phyloP scores from a whole-genome alignment of 2,797 vertebrate genomes.

The Eremophila alpestris region DNA sequence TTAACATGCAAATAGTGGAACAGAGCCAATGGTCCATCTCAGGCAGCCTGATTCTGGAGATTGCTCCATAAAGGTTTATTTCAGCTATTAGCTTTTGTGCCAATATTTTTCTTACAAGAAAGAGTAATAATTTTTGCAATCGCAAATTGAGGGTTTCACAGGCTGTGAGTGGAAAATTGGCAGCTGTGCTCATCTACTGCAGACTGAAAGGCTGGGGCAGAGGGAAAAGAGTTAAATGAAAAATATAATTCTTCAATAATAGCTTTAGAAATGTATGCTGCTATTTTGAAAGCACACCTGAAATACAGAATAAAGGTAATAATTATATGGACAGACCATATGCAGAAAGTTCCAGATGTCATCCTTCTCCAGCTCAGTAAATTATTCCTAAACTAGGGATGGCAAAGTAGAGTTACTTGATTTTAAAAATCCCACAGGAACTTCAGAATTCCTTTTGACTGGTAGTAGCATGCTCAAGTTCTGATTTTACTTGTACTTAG shows the following conservation, averaged over 20 bases:
- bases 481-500: background rate
- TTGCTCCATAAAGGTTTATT: slow-evolving; percentile 33
- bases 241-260: background rate
- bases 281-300: background rate
- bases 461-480: background rate
- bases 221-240: background rate
- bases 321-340: background rate
- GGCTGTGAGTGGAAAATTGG: slow-evolving; percentile 22
- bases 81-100: background rate
- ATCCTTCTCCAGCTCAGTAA: background rate
- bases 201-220: background rate
- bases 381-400: background rate
- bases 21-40: background rate
- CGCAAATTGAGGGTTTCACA: slow-evolving; percentile 44
- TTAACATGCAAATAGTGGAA: slow-evolving; percentile 9
- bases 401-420: background rate
- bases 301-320: background rate
- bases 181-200: background rate
- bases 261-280: background rate
- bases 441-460: background rate
- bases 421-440: background rate
- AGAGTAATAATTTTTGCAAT: slow-evolving; percentile 30
- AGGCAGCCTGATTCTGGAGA: background rate
- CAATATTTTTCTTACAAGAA: slow-evolving; percentile 39
- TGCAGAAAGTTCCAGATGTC: background rate